Conservation (phyloP, 1,140 invertebrate species). For the Littorina saxatilis region DNA sequence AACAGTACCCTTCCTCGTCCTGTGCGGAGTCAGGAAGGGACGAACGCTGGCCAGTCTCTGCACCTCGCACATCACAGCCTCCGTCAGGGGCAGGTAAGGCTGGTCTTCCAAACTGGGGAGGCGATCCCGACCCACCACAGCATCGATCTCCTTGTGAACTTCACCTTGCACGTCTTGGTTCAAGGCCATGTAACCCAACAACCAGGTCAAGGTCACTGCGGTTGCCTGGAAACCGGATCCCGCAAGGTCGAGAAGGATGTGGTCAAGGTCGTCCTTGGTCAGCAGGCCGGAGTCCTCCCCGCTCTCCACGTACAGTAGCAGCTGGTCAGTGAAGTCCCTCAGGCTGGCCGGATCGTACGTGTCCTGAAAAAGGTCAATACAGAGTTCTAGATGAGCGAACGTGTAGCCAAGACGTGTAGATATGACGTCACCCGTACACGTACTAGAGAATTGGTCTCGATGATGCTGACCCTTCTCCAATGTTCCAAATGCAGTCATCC, state of each 20-base stretch:
- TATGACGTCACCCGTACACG: too few relatives aligned
- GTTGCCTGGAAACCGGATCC: conserved; percentile 93
- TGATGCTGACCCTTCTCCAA: not conserved
- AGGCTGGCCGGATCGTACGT: conserved; percentile 59
- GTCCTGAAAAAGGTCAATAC: too few relatives aligned
- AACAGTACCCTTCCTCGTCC: conserved; percentile 41
- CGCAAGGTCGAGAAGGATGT: conserved; percentile 82
- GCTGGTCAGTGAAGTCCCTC: conserved; percentile 61
- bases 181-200: conserved; percentile 87
- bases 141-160: conserved; percentile 65
- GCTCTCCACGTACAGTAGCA: conserved; percentile 62
- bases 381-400: too few relatives aligned
- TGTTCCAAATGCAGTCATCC: not conserved
- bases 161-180: conserved; percentile 83
- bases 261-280: conserved; percentile 59
- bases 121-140: conserved; percentile 58
- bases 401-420: conserved; percentile 43
- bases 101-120: conserved; percentile 60
- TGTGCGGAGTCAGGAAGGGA: conserved; percentile 65
- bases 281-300: conserved; percentile 60
- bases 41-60: conserved; percentile 67
- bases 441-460: not conserved
- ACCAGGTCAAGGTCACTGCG: conserved; percentile 89
- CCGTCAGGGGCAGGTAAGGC: conserved; percentile 69
- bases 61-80: conserved; percentile 70